These are phyloP conservation scores for Dromius quadrimaculatus DNA, from an alignment of 2,888 invertebrate genomes.

Conservation along the genomic window DNA sequence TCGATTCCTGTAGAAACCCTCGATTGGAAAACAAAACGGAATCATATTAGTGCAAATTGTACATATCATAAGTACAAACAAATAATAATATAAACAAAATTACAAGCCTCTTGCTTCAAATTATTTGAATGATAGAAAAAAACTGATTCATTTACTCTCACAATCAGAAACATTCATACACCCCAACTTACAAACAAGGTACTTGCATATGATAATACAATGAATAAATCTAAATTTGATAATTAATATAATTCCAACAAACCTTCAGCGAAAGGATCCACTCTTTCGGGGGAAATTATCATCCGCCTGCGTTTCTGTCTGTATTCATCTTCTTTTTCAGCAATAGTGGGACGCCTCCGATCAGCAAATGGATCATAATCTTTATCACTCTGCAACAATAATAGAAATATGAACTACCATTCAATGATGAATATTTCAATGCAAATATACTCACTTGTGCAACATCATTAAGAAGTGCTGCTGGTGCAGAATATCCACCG, in stretches of 20 bases:
- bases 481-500: constrained; percentile 80
- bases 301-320: constrained; percentile 87
- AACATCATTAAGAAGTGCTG: constrained; percentile 89
- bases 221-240: constrained; percentile 11
- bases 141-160: constrained; percentile 54
- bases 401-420: constrained; percentile 40
- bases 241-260: constrained; percentile 63
- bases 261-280: constrained; percentile 99
- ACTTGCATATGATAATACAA: constrained; percentile 31
- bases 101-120: constrained; percentile 38
- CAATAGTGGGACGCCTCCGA: constrained; percentile 89
- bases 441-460: constrained; percentile 76
- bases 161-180: constrained; percentile 61
- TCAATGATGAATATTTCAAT: background rate
- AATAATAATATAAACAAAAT: constrained; percentile 21
- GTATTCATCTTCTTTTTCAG: constrained; percentile 98
- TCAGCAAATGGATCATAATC: constrained; percentile 97
- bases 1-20: constrained; percentile 55
- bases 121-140: constrained; percentile 23
- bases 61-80: constrained; percentile 40
- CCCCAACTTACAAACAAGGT: constrained; percentile 60
- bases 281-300: constrained; percentile 97
- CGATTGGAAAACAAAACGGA: constrained; percentile 59
- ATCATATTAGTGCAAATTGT: constrained; percentile 57
- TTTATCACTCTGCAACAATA: constrained; percentile 79